Evolutionary conservation across 2,797 vertebrate genomes (phyloP), one percentile per base, ranked within the genome.

Genomic region (Poeciliopsis turneri): DNA sequence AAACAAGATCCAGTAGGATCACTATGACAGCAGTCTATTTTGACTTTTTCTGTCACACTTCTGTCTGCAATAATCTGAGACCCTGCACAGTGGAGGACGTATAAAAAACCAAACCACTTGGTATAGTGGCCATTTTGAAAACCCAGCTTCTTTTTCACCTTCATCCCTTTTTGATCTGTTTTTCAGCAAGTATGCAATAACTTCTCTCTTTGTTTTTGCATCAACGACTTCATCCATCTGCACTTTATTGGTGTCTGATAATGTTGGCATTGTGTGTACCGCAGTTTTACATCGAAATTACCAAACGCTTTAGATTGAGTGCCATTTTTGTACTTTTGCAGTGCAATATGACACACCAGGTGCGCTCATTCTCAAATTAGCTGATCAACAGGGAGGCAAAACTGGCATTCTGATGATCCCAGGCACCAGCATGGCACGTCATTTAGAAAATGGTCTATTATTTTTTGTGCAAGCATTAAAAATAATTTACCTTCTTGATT

Each of bases 391-490:
- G 95, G 95, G 95, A 96, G 92, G 95, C 94, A 82, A 87, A 93
- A 90, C 86, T 89, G 90, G 92, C 93, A 92, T 94, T 93, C 92
- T 93, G 94, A 95, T 94, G 92, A 95, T 95, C 92, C 90, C 87
- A 82, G 89, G 91, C 89, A 87, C 90, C 95, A 92, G 94, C 95
- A 87, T 93, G 94, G 84, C 93, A 95, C 92, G 89, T 95, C 94
- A 86, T 95, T 95, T 95, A 94, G 94, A 90, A 95, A 96, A 96
- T 95, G 94, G 95, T 92, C 95, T 94, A 95, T 96, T 96, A 95
- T 95, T 95, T 70, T 94, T 95, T 94, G 91, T 86, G 92, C 91
- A 87, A 89, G 93, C 95, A 95, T 96, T 96, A 95, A 95, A 95
- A 95, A 95, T 95, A 94, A 96, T 96, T 95, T 95, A 95, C 90